A percentile compares a stretch with the other conserved stretches of the same genome.
Conservation (phyloP, 2,113 vertebrate genomes). For the Pimephales promelas region DNA sequence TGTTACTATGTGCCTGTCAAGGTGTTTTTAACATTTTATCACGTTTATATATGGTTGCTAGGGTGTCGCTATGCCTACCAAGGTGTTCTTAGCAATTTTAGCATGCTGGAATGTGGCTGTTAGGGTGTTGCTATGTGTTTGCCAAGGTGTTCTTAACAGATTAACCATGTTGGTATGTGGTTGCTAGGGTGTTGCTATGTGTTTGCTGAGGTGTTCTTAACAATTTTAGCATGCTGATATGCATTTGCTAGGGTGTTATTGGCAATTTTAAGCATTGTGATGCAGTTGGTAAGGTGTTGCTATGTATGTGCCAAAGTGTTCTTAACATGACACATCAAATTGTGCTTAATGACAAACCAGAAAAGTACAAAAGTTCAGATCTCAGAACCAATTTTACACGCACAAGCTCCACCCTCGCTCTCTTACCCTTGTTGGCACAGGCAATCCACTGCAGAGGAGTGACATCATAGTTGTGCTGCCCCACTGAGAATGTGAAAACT, state of each 20-base stretch:
- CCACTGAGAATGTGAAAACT: conserved; percentile 97
- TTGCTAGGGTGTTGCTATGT: not conserved
- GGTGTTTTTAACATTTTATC: not conserved
- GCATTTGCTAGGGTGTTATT: not conserved
- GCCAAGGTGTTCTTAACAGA: not conserved
- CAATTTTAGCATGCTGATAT: not conserved
- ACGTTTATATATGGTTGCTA: too few relatives aligned
- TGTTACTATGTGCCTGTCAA: too few relatives aligned
- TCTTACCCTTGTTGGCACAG: conserved; percentile 93
- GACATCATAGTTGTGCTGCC: conserved; percentile 97
- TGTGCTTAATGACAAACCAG: not conserved
- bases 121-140: not conserved
- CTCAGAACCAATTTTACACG: not conserved
- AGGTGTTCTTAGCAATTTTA: not conserved
- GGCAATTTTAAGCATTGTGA: not conserved
- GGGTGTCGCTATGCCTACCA: too few relatives aligned
- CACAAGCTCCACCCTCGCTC: not conserved
- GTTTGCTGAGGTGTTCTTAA: not conserved
- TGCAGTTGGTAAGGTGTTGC: not conserved
- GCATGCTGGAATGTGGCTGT: not conserved
- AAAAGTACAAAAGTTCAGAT: not conserved
- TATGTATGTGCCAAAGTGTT: not conserved
- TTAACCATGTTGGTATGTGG: not conserved
- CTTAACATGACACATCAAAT: not conserved
- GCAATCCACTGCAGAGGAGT: conserved; percentile 98